A percentile compares a stretch with the other conserved stretches of the same genome.
Evolutionary conservation across 1,140 invertebrate species (phyloP).

Genomic region (Solenopsis fugax): DNA sequence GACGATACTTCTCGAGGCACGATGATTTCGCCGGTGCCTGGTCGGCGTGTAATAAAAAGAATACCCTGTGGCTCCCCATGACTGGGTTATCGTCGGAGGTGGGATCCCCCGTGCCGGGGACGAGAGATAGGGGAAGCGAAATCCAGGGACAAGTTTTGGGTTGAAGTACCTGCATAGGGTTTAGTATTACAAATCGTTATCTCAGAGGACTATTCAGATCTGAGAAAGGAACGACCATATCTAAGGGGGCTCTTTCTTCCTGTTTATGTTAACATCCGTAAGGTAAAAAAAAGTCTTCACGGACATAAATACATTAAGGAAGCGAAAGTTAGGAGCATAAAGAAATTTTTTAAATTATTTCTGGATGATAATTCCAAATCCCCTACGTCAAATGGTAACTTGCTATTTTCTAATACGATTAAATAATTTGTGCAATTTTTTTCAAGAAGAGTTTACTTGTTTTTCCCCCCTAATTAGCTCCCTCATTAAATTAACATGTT

Average conservation of each 20-base stretch:
- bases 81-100: constrained; percentile 74
- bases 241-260: neutral
- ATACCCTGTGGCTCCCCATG: constrained; percentile 67
- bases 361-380: neutral
- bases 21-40: constrained; percentile 57
- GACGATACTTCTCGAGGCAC: constrained; percentile 57
- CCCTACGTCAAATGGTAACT: neutral
- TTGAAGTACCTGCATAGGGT: constrained; percentile 7
- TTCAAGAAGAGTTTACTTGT: neutral
- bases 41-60: constrained; percentile 71
- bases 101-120: constrained; percentile 37
- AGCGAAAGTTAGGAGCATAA: neutral
- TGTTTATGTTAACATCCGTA: neutral
- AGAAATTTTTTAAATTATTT: neutral
- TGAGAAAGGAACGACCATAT: neutral
- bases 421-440: constrained; percentile 34
- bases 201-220: neutral
- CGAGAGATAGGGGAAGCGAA: constrained; percentile 56
- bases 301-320: neutral
- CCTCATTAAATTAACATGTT: constrained; percentile 21
- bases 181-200: constrained; percentile 69
- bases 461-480: constrained; percentile 21
- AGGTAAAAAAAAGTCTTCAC: neutral
- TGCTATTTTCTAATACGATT: constrained; percentile 10
- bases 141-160: neutral